These are phyloP conservation scores for Drosophila koepferae DNA, from an alignment of 2,888 invertebrate species.

Conservation along the genomic window DNA sequence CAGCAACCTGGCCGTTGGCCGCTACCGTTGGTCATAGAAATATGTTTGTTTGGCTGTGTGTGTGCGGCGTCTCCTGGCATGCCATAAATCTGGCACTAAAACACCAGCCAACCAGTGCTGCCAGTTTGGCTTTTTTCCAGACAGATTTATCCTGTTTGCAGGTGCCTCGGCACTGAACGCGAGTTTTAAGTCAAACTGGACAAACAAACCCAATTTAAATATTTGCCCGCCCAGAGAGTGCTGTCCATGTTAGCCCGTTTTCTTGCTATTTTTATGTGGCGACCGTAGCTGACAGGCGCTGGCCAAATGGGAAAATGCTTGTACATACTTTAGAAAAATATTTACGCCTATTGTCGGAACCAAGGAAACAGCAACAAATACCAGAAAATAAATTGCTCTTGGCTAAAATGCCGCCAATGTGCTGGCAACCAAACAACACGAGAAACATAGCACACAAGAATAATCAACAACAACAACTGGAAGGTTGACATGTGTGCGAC, in stretches of 20 bases:
- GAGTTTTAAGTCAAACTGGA: neutral
- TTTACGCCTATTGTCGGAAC: conserved; percentile 40
- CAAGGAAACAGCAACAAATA: conserved; percentile 71
- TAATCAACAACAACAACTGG: conserved; percentile 27
- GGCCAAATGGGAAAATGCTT: conserved; percentile 41
- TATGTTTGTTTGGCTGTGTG: conserved; percentile 40
- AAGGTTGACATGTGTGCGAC: conserved; percentile 78
- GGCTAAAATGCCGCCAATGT: conserved; percentile 74
- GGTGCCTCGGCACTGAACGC: neutral
- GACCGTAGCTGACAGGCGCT: conserved; percentile 4
- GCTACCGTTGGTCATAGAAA: conserved; percentile 39
- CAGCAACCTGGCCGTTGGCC: conserved; percentile 43
- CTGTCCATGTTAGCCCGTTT: neutral
- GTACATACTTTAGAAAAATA: conserved; percentile 38
- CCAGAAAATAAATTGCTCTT: conserved; percentile 46
- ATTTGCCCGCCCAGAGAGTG: neutral
- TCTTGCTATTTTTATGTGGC: too few species aligned
- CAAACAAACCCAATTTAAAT: neutral
- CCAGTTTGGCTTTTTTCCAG: conserved; percentile 3
- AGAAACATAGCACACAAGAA: neutral
- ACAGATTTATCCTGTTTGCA: neutral
- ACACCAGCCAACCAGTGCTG: conserved; percentile 11
- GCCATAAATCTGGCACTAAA: conserved; percentile 69
- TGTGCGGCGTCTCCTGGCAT: conserved; percentile 61
- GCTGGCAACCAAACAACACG: conserved; percentile 57